Base-by-base conservation (phyloP, 2,797 vertebrate genomes). In the Manis javanica region DNA sequence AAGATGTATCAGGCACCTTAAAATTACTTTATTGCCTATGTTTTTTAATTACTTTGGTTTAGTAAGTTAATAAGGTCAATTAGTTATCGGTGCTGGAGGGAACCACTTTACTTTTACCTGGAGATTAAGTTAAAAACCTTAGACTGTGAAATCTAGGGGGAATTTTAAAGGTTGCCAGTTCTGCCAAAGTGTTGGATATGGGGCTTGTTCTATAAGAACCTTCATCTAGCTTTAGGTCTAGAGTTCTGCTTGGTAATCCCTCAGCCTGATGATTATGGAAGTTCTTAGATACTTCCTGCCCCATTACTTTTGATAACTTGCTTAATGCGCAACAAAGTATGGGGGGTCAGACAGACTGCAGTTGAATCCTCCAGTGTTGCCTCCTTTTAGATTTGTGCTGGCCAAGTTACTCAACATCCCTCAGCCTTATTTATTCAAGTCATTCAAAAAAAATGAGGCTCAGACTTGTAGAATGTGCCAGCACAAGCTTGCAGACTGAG, bases 71-170 rank as follows among this genome's bases (percentile, higher is more conserved):
- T 21, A 26, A 92, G 18, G 11, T 82, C 68, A 75, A 19, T 90
- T 88, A 69, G 11, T 55, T 72, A 42, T 53, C 37, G 21, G 21
- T 59, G 53, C 46, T 71, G 12, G 51, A 84, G 24, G 18, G 37
- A 89, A 53, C 64, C 29, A 37, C 82, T 69, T 89, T 91, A 31
- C 23, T 75, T 87, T 92, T 92, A 68, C 39, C n/a, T 71, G 37
- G 31, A 81, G 24, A 90, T 49, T 90, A 74, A 19, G 82, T 85
- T 74, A 61, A 91, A 87, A 71, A 49, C 14, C 11, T 66, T 57
- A 31, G 64, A 63, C 69, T 51, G 34, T 92, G 83, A 84, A 87
- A 75, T 49, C 2, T 61, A 3, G 15, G 8, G 34, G 57, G 19
- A 82, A 29, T 49, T 92, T 91, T 39, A 39, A 39, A 39, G 37